phyloP scores from a whole-genome alignment of 2,888 invertebrate genomes.

The Enoplolaimus lenunculus region DNA sequence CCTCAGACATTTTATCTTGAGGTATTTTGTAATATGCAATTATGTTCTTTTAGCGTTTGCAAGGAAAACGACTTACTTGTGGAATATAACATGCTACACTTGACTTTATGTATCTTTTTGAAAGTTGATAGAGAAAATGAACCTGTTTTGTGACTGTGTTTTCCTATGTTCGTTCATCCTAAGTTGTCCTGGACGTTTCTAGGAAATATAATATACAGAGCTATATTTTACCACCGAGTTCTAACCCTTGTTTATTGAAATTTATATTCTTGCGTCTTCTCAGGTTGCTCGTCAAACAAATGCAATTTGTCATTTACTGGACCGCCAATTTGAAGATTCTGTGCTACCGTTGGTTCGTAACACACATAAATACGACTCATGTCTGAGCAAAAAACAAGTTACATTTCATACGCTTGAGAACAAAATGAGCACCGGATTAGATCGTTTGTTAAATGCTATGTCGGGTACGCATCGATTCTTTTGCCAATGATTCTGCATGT shows the following conservation, averaged over 20 bases:
- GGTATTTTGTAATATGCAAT: conserved; percentile 75
- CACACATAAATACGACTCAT: conserved; percentile 54
- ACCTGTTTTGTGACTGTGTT: too few species aligned
- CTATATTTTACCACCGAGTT: too few species aligned
- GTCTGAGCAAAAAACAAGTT: conserved; percentile 69
- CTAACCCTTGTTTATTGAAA: too few species aligned
- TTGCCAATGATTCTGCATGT: too few species aligned
- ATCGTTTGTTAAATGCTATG: conserved; percentile 62
- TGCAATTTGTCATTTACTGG: conserved; percentile 76
- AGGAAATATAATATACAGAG: too few species aligned
- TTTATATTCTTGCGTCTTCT: too few species aligned
- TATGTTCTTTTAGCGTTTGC: conserved; percentile 75
- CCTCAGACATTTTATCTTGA: conserved; percentile 84
- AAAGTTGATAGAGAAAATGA: too few species aligned
- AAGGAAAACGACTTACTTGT: conserved; percentile 83
- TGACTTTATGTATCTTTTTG: too few species aligned
- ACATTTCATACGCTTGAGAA: conserved; percentile 73
- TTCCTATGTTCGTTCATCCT: too few species aligned
- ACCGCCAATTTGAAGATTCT: conserved; percentile 62
- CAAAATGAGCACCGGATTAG: conserved; percentile 60
- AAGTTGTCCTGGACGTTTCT: too few species aligned
- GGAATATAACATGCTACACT: too few species aligned
- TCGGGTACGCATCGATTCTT: conserved; percentile 55
- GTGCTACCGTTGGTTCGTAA: neutral
- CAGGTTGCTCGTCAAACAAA: conserved; percentile 73